Conservation (phyloP, 2,888 invertebrate species). For the Macrosiphum euphorbiae region DNA sequence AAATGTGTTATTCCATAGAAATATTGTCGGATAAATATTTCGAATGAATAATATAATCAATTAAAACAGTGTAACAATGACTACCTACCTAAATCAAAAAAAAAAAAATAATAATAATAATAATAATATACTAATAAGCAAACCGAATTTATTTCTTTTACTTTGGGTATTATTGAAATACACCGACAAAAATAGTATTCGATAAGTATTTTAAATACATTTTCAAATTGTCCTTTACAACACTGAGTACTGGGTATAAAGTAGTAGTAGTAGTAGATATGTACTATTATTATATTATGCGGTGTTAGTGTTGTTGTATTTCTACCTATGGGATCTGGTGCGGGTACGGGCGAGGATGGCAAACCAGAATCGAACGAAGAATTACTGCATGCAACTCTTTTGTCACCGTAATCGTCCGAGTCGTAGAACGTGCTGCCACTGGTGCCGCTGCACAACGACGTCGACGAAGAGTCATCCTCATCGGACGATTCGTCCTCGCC, state of each 20-base stretch:
- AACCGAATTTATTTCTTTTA: background rate
- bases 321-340: slow-evolving; percentile 59
- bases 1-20: background rate
- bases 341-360: slow-evolving; percentile 60
- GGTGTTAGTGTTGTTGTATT: background rate
- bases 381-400: slow-evolving; percentile 53
- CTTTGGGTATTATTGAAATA: background rate
- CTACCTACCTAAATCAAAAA: background rate
- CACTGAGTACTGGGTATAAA: background rate
- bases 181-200: background rate
- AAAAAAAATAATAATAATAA: no score
- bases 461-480: slow-evolving; percentile 31
- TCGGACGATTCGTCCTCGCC: slow-evolving; percentile 34
- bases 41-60: background rate
- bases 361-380: slow-evolving; percentile 61
- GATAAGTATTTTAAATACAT: background rate
- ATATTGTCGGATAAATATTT: background rate
- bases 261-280: background rate
- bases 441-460: background rate
- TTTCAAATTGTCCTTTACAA: background rate
- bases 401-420: slow-evolving; percentile 63
- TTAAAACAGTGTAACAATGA: background rate
- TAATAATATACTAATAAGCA: background rate
- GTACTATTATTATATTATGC: background rate
- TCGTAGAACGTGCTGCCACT: slow-evolving; percentile 48